phyloP scores from a whole-genome alignment of 64 coral and sea anemone genomes.

The Acropora tenuis region DNA sequence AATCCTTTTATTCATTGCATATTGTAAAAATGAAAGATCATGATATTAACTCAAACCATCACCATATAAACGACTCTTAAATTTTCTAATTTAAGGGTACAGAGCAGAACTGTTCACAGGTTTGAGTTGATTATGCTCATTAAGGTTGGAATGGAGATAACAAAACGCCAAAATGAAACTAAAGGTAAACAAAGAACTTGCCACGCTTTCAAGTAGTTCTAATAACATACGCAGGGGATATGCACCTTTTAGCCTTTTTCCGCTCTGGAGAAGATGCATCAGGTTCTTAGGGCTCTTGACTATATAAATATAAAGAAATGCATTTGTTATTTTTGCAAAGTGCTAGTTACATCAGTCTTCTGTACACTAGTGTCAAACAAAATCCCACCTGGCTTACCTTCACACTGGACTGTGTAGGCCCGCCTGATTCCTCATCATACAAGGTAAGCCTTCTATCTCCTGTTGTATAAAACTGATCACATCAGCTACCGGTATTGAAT shows the following conservation, averaged over 20 bases:
- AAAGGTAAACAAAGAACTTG: too few species aligned
- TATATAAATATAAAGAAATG: neutral
- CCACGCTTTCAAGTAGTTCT: too few species aligned
- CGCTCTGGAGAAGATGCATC: neutral
- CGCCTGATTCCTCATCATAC: neutral
- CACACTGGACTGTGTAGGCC: neutral
- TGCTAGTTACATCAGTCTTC: neutral
- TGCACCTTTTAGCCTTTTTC: neutral
- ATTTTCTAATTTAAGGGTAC: too few species aligned
- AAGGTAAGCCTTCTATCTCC: neutral
- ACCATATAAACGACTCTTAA: too few species aligned
- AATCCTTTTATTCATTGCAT: too few species aligned
- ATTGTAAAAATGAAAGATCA: too few species aligned
- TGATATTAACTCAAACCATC: too few species aligned
- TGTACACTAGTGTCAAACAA: neutral
- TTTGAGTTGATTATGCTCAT: too few species aligned
- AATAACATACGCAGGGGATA: too few species aligned
- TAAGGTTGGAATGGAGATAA: too few species aligned
- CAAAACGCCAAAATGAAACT: too few species aligned
- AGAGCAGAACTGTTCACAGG: too few species aligned
- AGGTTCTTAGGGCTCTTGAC: neutral
- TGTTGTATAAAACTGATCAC: neutral
- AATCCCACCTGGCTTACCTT: neutral
- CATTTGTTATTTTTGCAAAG: neutral
- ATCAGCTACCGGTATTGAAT: neutral